Evolutionary conservation across 2,888 invertebrate genomes (phyloP), one percentile per base, ranked within the genome.

Genomic region (Amorpha juglandis): DNA sequence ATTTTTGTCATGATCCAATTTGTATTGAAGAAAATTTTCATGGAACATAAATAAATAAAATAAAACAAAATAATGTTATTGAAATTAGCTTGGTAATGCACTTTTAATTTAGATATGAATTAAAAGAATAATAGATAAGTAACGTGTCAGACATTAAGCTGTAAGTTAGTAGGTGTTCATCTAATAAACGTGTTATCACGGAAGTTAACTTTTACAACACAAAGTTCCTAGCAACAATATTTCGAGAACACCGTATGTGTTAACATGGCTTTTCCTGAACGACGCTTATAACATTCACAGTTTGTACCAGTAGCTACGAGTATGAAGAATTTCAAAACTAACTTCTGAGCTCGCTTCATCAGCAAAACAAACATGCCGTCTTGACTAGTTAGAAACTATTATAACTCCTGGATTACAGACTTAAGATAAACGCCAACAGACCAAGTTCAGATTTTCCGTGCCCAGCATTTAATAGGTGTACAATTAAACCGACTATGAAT

Each of bases 341-440:
- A 79, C 74, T 81, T 71, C 75, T 35, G 69, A 84, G 86, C 79
- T 86, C 77, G 80, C 78, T 88, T 86, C 84, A 88, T 89, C 88
- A 86, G 81, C 77, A 86, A 86, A 81, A 86, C 88, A 89, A 89
- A 88, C 87, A 86, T 81, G 80, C 78, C 78, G 81, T 81, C 83
- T 79, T 78, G 77, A 80, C 84, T 84, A 84, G 88, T 88, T 88
- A 82, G 78, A 69, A 88, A 89, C 90, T 91, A 86, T 91, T 88
- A 90, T 90, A n/a, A n/a, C 88, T 85, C 76, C 72, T 68, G 84
- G 87, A 87, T 87, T 86, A 88, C 81, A 80, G 75, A 80, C 83
- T 74, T 75, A 82, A 83, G 78, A 84, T 81, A 84, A 87, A 84
- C 80, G 74, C 74, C 74, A 79, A 78, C 81, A 75, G 70, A 73